These are phyloP conservation scores for Galeruca laticollis DNA, from an alignment of 2,888 invertebrate species.

Conservation along the genomic window DNA sequence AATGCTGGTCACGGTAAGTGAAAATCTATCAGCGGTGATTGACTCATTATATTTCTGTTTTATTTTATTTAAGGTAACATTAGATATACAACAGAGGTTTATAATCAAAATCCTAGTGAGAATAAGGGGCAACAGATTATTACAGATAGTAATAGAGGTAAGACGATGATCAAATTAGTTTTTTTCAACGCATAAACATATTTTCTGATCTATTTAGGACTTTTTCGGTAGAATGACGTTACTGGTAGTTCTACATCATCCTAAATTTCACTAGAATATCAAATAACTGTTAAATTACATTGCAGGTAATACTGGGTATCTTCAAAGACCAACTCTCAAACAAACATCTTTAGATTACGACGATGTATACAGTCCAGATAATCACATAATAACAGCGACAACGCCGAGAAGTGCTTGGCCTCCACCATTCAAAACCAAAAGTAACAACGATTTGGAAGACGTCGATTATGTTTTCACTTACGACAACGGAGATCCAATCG, in stretches of 20 bases:
- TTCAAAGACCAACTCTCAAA: slow-evolving; percentile 2
- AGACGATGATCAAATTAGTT: too few species aligned
- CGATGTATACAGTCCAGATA: slow-evolving; percentile 49
- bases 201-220: too few species aligned
- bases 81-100: background rate
- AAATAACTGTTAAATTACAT: background rate
- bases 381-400: slow-evolving; percentile 41
- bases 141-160: slow-evolving; percentile 23
- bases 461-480: slow-evolving; percentile 63
- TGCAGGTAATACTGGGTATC: slow-evolving; percentile 8
- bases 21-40: background rate
- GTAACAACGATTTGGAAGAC: slow-evolving; percentile 60
- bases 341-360: slow-evolving; percentile 44
- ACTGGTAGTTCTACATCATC: too few species aligned
- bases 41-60: background rate
- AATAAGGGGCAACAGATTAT: slow-evolving; percentile 21
- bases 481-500: slow-evolving; percentile 55
- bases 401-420: slow-evolving; percentile 54
- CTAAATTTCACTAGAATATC: too few species aligned
- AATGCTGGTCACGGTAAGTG: slow-evolving; percentile 5
- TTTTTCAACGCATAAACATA: too few species aligned
- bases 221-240: too few species aligned
- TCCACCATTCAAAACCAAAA: slow-evolving; percentile 56
- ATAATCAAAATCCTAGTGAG: background rate
- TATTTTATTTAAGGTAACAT: background rate